Conservation (phyloP, 1,140 invertebrate genomes). For the Manduca sexta region DNA sequence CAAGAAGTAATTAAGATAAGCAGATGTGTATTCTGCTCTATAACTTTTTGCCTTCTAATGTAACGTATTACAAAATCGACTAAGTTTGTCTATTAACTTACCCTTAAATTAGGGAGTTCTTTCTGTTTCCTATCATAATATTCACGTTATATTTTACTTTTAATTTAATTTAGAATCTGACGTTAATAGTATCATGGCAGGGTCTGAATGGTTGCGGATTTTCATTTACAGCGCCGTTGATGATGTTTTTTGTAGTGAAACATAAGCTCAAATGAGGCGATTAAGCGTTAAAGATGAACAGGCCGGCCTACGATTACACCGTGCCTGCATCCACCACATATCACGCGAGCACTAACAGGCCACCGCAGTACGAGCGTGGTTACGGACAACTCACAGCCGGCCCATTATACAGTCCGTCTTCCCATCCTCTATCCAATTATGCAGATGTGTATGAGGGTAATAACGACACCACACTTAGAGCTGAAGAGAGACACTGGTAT, state of each 20-base stretch:
- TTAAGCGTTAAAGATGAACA: conserved; percentile 65
- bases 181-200: conserved; percentile 34
- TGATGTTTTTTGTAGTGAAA: conserved; percentile 32
- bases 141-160: background rate
- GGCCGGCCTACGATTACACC: conserved; percentile 65
- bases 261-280: conserved; percentile 63
- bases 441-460: conserved; percentile 70
- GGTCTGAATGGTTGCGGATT: conserved; percentile 1
- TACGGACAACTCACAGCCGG: conserved; percentile 52
- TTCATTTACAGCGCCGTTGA: conserved; percentile 28
- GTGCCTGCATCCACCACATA: conserved; percentile 60
- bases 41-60: conserved; percentile 51
- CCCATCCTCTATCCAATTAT: conserved; percentile 60
- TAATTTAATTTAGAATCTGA: background rate
- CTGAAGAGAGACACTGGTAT: conserved; percentile 71
- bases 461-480: conserved; percentile 68
- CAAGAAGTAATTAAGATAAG: conserved; percentile 65
- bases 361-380: conserved; percentile 60
- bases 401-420: conserved; percentile 54
- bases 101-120: background rate
- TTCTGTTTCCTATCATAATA: conserved; percentile 2
- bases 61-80: conserved; percentile 56
- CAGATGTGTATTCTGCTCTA: conserved; percentile 49
- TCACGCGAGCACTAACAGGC: conserved; percentile 55
- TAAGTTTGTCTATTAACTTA: conserved; percentile 46